A percentile compares a stretch with the other conserved stretches of the same genome.
Evolutionary conservation across 2,888 invertebrate genomes (phyloP).

Genomic region (Dione vanillae): DNA sequence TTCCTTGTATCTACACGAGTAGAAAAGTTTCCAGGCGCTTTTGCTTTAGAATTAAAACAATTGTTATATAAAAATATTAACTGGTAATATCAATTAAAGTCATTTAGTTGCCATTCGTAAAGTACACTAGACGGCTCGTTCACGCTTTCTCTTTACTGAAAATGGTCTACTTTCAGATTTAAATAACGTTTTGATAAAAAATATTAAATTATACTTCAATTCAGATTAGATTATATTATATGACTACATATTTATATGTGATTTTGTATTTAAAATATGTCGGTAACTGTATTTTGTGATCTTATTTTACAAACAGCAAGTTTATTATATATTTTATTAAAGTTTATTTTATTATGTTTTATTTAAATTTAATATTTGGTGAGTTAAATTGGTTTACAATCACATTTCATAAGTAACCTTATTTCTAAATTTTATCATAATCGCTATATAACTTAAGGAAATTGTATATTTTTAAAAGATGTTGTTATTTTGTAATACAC

Average conservation of each 20-base stretch:
- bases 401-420: too few species aligned
- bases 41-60: constrained; percentile 2
- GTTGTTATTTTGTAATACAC: too few species aligned
- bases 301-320: too few species aligned
- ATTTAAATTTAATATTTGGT: too few species aligned
- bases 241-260: too few species aligned
- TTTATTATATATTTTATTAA: too few species aligned
- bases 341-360: too few species aligned
- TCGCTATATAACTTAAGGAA: not conserved
- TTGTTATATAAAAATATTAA: not conserved
- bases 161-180: constrained; percentile 26
- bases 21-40: not conserved
- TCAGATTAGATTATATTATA: not conserved
- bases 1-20: not conserved
- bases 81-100: not conserved
- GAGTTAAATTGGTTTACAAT: too few species aligned
- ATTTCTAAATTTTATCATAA: not conserved
- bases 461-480: too few species aligned
- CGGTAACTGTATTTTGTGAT: too few species aligned
- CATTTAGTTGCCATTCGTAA: not conserved
- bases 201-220: not conserved
- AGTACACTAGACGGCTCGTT: constrained; percentile 4
- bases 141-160: constrained; percentile 32
- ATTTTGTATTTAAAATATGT: too few species aligned
- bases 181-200: constrained; percentile 5